Evolutionary conservation across 2,888 invertebrate genomes (phyloP).

Genomic region (Cheilosia pagana): DNA sequence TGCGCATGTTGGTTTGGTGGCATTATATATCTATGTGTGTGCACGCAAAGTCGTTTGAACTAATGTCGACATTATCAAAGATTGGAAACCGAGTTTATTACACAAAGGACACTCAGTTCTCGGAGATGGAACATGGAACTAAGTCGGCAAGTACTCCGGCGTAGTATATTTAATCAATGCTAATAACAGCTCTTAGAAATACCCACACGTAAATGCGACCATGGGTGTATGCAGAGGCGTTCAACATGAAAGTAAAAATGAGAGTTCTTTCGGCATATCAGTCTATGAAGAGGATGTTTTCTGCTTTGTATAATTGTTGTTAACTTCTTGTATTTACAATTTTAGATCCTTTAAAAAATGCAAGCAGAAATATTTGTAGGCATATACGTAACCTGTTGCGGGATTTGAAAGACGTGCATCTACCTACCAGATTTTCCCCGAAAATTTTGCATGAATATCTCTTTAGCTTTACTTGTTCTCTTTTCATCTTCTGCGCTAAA

Average conservation of each 20-base stretch:
- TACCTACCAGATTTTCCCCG: too few species aligned
- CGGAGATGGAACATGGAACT: not conserved
- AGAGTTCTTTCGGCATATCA: not conserved
- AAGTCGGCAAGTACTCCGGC: slow-evolving; percentile 16
- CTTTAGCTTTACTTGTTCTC: too few species aligned
- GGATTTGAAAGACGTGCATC: too few species aligned
- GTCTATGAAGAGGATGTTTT: too few species aligned
- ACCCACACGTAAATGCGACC: slow-evolving; percentile 11
- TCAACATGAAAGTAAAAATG: not conserved
- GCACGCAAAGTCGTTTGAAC: slow-evolving; percentile 52
- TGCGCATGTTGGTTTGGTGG: slow-evolving; percentile 10
- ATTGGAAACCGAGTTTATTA: slow-evolving; percentile 70
- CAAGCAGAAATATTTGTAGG: too few species aligned
- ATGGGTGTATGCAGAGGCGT: not conserved
- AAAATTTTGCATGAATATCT: too few species aligned
- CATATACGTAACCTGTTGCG: too few species aligned
- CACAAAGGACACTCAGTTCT: slow-evolving; percentile 30
- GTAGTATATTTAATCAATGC: slow-evolving; percentile 60
- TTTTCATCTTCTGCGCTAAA: too few species aligned
- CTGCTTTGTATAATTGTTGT: too few species aligned
- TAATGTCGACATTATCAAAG: slow-evolving; percentile 70
- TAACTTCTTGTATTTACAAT: too few species aligned
- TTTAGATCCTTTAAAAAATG: too few species aligned
- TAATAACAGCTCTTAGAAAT: slow-evolving; percentile 40
- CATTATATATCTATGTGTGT: not conserved